These are phyloP conservation scores for Pollachius pollachius DNA, from an alignment of 2,113 vertebrate genomes.

Conservation along the genomic window DNA sequence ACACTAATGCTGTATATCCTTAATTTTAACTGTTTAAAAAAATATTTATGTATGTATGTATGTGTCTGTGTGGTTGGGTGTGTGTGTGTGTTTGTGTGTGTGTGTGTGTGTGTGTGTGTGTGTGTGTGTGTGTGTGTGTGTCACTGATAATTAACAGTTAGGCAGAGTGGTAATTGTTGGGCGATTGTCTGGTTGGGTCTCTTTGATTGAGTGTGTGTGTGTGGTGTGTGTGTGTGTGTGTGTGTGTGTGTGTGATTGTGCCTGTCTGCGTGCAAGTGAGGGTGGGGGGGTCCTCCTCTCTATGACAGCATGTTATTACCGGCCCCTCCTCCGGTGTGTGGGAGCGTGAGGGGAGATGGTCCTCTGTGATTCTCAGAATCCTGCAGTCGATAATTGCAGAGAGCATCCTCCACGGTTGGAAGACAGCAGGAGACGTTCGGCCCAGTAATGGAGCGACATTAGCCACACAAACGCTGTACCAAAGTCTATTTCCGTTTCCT, in stretches of 20 bases:
- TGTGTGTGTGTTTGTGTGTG: slow-evolving; percentile 38
- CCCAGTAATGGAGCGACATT: too few species aligned
- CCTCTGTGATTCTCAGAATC: slow-evolving; percentile 44
- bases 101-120: slow-evolving; percentile 9
- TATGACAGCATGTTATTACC: too few species aligned
- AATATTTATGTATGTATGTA: not conserved
- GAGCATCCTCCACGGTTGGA: slow-evolving; percentile 42
- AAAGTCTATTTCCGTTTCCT: too few species aligned
- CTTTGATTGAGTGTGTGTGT: not conserved
- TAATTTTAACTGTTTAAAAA: slow-evolving; percentile 16
- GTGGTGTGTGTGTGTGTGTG: slow-evolving; percentile 6
- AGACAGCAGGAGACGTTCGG: slow-evolving; percentile 26
- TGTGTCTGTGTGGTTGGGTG: slow-evolving; percentile 17
- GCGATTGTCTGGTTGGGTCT: not conserved
- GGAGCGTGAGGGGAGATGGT: slow-evolving; percentile 43
- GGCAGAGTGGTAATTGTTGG: slow-evolving; percentile 2
- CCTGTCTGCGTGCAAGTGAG: slow-evolving; percentile 17
- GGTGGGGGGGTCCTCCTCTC: not conserved
- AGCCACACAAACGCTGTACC: too few species aligned
- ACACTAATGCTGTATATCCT: slow-evolving; percentile 37
- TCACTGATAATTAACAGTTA: not conserved
- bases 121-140: slow-evolving; percentile 27
- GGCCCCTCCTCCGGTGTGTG: not conserved
- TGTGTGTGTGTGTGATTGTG: not conserved
- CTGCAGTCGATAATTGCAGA: slow-evolving; percentile 49